A percentile compares a stretch with the other conserved stretches of the same genome.
phyloP scores from a whole-genome alignment of 2,797 vertebrate genomes.

The Melanotaenia boesemani region DNA sequence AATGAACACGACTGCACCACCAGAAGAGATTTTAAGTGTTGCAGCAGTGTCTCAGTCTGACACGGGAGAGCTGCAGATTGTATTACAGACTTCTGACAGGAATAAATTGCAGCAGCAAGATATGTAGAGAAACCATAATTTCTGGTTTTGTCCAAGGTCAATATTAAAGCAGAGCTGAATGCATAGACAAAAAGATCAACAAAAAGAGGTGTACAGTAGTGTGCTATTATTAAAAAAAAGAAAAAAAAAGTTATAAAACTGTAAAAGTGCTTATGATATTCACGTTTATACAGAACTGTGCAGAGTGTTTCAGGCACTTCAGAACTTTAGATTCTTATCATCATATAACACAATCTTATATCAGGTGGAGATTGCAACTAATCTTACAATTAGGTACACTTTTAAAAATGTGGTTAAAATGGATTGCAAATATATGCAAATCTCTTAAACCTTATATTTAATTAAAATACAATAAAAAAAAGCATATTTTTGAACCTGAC shows the following conservation, averaged over 20 bases:
- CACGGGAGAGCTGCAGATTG: conserved; percentile 41
- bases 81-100: conserved; percentile 45
- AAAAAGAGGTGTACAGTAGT: conserved; percentile 25
- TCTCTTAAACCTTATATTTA: background rate
- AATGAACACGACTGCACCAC: conserved; percentile 34
- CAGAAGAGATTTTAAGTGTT: conserved; percentile 28
- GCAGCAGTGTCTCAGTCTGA: conserved; percentile 42
- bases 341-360: background rate
- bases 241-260: conserved; percentile 56
- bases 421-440: background rate
- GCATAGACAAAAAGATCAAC: conserved; percentile 29
- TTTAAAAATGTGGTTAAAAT: no score
- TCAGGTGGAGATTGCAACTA: background rate
- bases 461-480: background rate
- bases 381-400: background rate
- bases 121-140: conserved; percentile 40
- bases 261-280: conserved; percentile 77
- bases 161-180: conserved; percentile 42
- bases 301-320: background rate
- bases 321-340: background rate
- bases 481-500: background rate
- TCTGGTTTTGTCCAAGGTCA: conserved; percentile 22
- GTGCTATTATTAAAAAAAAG: conserved; percentile 45
- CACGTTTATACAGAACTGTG: conserved; percentile 36
- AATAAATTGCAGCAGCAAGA: conserved; percentile 41